Base-by-base conservation (phyloP, 2,797 vertebrate species). In the Tamandua tetradactyla region DNA sequence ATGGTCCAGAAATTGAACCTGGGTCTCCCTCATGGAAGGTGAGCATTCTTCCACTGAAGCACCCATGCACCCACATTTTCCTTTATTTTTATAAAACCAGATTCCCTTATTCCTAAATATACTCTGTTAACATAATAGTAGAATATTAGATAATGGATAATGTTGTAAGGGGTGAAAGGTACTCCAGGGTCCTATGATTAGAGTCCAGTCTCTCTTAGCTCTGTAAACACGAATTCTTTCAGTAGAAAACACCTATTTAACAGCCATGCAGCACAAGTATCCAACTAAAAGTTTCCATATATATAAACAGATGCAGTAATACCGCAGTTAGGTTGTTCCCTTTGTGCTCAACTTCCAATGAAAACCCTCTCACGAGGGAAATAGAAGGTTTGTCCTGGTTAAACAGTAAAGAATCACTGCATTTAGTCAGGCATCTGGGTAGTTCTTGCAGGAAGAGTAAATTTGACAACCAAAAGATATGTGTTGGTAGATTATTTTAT, bases 391-490 rank as follows among this genome's bases (percentile, higher is more conserved):
- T 88, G 40, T 61, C 14, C 22, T 66, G n/a, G 17, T 37, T 64
- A 69, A 87, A 13, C 55, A 55, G 32, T 30, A 40, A 64, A 75
- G 23, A 89, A 75, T 23, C 14, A 55, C 42, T 84, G 86, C 49
- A 61, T 18, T 75, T 8, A 59, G 4, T 52, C 20, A 76, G 12
- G 7, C 22, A 13, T 83, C 40, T 57, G 75, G 37, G 61, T 72
- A 71, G 15, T 92, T 7, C 20, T 59, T 64, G 25, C n/a, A 87
- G 30, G 32, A 27, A 27, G 52, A 42, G 2, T 37, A 75, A 57
- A 69, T 93, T 25, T 91, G 64, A 79, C n/a, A 94, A 68, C 72
- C 66, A 68, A 83, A 90, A 79, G 22, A 22, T 71, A 66, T 13
- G 23, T 18, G n/a, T 42, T 93, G 12, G 18, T 81, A 59, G 37